Percentiles rank a stretch among this genome's conserved stretches.
phyloP scores from a whole-genome alignment of 2,113 vertebrate genomes.

The Climacteris rufus region DNA sequence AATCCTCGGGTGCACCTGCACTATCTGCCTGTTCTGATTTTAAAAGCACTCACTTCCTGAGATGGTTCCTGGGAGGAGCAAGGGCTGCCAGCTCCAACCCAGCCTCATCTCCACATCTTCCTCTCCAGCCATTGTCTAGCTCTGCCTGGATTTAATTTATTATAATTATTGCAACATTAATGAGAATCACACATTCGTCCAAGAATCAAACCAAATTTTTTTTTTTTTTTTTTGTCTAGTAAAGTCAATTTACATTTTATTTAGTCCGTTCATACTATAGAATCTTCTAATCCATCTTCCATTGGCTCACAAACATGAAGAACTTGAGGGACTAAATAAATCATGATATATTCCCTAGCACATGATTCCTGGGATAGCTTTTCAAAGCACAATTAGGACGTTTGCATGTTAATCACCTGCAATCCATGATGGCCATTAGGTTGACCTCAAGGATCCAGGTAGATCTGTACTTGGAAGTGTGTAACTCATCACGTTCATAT shows the following conservation, averaged over 20 bases:
- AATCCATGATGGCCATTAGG: neutral
- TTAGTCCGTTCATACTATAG: neutral
- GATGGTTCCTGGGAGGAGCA: neutral
- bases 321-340: constrained; percentile 14
- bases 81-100: neutral
- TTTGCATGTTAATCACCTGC: constrained; percentile 54
- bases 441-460: constrained; percentile 35
- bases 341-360: constrained; percentile 29
- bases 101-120: neutral
- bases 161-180: neutral
- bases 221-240: neutral
- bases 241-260: neutral
- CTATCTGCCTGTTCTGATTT: neutral
- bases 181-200: neutral
- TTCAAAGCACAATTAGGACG: constrained; percentile 53
- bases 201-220: neutral
- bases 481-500: neutral
- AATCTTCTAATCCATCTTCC: neutral
- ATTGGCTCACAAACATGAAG: neutral
- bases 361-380: neutral
- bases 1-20: neutral
- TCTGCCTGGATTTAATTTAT: neutral
- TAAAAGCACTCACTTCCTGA: neutral
- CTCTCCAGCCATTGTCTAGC: neutral
- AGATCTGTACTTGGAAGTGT: neutral